A percentile compares a stretch with the other conserved stretches of the same genome.
Conservation (phyloP, 1,140 invertebrate species). For the Aleiodes sp. region DNA sequence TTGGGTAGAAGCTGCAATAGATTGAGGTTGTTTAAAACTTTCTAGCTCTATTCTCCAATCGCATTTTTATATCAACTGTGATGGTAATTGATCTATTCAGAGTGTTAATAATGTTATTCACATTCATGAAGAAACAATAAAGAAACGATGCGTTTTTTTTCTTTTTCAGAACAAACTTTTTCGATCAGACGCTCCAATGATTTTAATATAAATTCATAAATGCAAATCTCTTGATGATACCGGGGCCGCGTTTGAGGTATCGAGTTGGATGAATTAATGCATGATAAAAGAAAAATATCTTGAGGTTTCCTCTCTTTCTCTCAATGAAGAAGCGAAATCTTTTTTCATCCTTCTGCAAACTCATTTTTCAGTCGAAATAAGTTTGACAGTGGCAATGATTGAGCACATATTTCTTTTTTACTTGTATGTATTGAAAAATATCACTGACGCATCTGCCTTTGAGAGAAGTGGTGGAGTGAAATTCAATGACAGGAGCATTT, state of each 20-base stretch:
- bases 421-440: no score
- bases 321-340: neutral
- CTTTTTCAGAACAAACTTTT: constrained; percentile 5
- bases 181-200: constrained; percentile 10
- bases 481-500: neutral
- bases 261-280: constrained; percentile 2
- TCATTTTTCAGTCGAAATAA: constrained; percentile 20
- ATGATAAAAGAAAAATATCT: neutral
- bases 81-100: no score
- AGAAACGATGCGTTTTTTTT: no score
- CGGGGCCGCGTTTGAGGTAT: neutral
- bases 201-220: constrained; percentile 15
- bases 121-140: neutral
- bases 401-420: constrained; percentile 17
- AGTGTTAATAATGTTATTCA: neutral
- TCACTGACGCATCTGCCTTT: neutral
- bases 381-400: constrained; percentile 22
- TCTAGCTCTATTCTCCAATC: no score
- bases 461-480: neutral
- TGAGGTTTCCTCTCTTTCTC: neutral
- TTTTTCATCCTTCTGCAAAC: neutral
- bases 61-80: no score
- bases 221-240: constrained; percentile 2
- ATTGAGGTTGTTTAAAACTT: no score
- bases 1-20: no score